Conservation (phyloP, 1,140 invertebrate species). For the Araneus ventricosus region DNA sequence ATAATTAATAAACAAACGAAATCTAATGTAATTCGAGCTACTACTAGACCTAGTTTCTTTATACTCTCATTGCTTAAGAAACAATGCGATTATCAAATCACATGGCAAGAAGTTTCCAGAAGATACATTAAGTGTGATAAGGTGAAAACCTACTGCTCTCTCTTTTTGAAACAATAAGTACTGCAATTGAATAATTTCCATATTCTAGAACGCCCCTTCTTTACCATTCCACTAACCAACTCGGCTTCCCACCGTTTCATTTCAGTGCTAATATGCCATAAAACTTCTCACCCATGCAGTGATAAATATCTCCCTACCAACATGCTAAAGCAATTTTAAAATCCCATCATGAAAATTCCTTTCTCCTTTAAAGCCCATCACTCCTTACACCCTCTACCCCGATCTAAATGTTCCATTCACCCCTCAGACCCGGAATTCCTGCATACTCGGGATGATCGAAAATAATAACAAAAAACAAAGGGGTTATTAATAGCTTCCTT, state of each 20-base stretch:
- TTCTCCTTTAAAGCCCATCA: not conserved
- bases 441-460: not conserved
- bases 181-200: too few relatives aligned
- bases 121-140: too few relatives aligned
- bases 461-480: not conserved
- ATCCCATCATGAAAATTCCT: conserved; percentile 7
- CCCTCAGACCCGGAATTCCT: conserved; percentile 47
- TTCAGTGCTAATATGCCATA: not conserved
- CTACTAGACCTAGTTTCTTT: too few relatives aligned
- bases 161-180: too few relatives aligned
- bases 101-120: too few relatives aligned
- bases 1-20: too few relatives aligned
- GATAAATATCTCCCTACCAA: not conserved
- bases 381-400: not conserved
- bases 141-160: too few relatives aligned
- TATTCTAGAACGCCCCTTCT: too few relatives aligned
- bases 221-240: not conserved
- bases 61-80: too few relatives aligned
- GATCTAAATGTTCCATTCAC: conserved; percentile 11
- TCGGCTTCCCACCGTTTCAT: not conserved
- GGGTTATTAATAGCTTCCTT: conserved; percentile 55
- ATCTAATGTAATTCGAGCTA: too few relatives aligned
- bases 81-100: too few relatives aligned
- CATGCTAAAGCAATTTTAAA: conserved; percentile 5
- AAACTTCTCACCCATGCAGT: not conserved